phyloP scores from a whole-genome alignment of 2,797 vertebrate genomes.

The Rhadinocentrus ornatus region DNA sequence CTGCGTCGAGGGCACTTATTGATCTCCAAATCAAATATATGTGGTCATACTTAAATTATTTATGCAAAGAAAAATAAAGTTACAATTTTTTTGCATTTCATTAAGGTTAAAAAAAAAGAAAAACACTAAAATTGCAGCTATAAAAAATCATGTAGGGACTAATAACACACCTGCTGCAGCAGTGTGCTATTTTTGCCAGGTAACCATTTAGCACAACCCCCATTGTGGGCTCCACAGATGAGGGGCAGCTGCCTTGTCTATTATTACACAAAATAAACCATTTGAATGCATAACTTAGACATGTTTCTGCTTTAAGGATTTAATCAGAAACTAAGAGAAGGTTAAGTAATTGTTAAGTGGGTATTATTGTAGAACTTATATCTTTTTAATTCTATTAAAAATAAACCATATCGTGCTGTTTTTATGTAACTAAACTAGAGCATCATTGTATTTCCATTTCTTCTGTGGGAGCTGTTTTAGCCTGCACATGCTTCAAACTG shows the following conservation, averaged over 20 bases:
- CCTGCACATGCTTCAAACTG: slow-evolving; percentile 25
- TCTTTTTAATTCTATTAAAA: not conserved
- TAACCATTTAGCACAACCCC: not conserved
- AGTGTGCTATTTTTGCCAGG: not conserved
- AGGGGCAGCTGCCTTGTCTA: not conserved
- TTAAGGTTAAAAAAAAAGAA: too few relatives aligned
- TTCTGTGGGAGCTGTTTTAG: slow-evolving; percentile 51
- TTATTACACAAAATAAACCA: not conserved
- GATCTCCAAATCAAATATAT: not conserved
- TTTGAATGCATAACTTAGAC: not conserved
- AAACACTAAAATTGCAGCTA: too few relatives aligned
- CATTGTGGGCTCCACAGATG: not conserved
- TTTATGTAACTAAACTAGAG: not conserved
- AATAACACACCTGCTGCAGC: not conserved
- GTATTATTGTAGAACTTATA: not conserved
- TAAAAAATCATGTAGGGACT: not conserved
- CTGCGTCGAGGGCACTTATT: not conserved
- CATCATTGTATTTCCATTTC: slow-evolving; percentile 39
- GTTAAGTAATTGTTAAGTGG: not conserved
- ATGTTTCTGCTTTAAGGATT: not conserved
- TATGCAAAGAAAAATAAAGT: not conserved
- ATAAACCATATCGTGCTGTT: slow-evolving; percentile 3
- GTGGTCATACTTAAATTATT: not conserved
- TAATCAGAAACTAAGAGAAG: not conserved
- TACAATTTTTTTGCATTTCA: too few relatives aligned